Evolutionary conservation across 1,140 invertebrate species (phyloP), one percentile per base, ranked within the genome.

Genomic region (Orius insidiosus): DNA sequence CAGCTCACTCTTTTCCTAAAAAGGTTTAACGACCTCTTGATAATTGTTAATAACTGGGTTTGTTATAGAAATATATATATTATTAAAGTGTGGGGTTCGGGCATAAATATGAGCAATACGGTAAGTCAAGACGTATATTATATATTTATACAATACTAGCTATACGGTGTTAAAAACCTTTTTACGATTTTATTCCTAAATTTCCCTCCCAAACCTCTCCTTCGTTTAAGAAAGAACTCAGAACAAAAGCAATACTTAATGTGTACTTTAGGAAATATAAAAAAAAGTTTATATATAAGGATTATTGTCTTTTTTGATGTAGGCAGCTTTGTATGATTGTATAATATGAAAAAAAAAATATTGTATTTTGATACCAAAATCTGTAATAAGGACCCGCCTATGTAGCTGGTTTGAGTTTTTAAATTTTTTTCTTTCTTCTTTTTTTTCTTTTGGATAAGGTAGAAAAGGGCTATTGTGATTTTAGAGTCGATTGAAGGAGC

Each of bases 171-270:
- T 32, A 47, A 14, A 14, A 32, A 43, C 30, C 41, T 43, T 11
- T 43, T 16, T 24, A 30, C 31, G 30, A 18, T 16, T 38, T 39
- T 16, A 30, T 48, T 32, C 46, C 39, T 18, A 8, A 13, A 8
- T 24, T 14, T 9, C 46, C 16, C 13, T 33, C 46, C 38, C 39
- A 4, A 14, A 7, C 36, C 32, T 11, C 39, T 35, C 32, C 36
- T 48, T 30, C 37, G 16, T 43, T 38, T 32, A 35, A 31, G 37
- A 30, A 45, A 11, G 10, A 45, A 45, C 47, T 49, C 47, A 49
- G 34, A 48, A 49, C 42, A 45, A 49, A 49, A 49, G 47, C 47
- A 49, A 49, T 49, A 49, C 47, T 49, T 49, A 41, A 49, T 49
- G 47, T 49, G 31, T 43, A 48, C 38, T 45, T 37, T 49, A 49